phyloP scores from a whole-genome alignment of 2,797 vertebrate species.

The Paramormyrops hopkinsi region DNA sequence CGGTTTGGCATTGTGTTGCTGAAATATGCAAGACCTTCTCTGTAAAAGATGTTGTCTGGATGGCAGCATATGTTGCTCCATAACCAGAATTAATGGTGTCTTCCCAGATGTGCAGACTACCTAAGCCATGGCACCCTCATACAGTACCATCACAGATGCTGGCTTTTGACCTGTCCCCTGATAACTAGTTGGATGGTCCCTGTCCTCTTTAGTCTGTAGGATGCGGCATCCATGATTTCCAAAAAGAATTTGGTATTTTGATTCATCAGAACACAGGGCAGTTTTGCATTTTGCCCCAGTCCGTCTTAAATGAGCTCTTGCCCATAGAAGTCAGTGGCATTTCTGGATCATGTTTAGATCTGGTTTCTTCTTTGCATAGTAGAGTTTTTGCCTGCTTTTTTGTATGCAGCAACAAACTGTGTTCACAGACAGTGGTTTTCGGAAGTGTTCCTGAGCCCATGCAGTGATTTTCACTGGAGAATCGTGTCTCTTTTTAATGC shows the following conservation, averaged over 20 bases:
- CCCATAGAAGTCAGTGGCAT: background rate
- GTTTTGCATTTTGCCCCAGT: background rate
- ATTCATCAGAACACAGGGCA: background rate
- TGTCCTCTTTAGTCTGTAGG: background rate
- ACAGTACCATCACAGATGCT: background rate
- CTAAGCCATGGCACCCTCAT: background rate
- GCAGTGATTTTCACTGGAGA: background rate
- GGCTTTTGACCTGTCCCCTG: background rate
- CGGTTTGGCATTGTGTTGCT: background rate
- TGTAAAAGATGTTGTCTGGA: background rate
- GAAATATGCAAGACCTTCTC: background rate
- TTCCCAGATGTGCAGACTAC: background rate
- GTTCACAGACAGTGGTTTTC: background rate
- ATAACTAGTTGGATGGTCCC: background rate
- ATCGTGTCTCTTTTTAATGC: too few species aligned
- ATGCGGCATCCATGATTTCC: background rate
- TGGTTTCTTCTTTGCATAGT: background rate
- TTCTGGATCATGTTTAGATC: background rate
- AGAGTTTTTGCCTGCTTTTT: background rate
- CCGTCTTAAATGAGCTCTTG: background rate
- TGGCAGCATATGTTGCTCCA: background rate
- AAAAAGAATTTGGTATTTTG: background rate
- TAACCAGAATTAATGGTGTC: background rate
- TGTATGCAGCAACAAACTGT: background rate
- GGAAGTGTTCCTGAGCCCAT: background rate